Base-by-base conservation (phyloP, 1,140 invertebrate species). In the Aethina tumida region DNA sequence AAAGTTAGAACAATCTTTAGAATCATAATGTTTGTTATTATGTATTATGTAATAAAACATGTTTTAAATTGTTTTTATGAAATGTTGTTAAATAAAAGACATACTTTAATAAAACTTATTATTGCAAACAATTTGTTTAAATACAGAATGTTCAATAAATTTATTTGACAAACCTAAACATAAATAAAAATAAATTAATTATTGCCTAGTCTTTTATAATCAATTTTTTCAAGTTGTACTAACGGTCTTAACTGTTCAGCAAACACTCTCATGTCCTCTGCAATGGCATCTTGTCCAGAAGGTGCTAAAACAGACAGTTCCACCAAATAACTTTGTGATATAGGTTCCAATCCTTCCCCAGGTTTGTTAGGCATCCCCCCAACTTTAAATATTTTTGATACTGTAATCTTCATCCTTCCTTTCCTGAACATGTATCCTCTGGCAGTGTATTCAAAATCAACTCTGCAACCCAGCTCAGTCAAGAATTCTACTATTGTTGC, bases 371-470 rank as follows among this genome's bases (percentile, higher is more conserved):
- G 77, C 62, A 71, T 70, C 22, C 63, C 63, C 25, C 65, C 67
- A 68, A 88, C 82, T 74, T 90, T 91, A 49, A 87, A 93, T 7
- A 98, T 81, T 65, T 97, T 97, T 1, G 88, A 89, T 0, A 97
- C 90, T 2, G 89, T 94, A 2, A 96, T 84, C 63, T 97, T 97
- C 87, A 97, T 94, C 55, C 92, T 70, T 1, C 93, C 93, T 69
- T 97, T 97, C 31, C 90, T 74, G 53, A 97, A 97, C 78, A 97
- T 91, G 51, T 86, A 94, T 9, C 93, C 94, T 66, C 90, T 81
- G 0, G 86, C 77, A 49, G 90, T 85, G 59, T 89, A 97, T 66
- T 97, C 93, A 70, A 91, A 95, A 56, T 97, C 93, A 30, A 88
- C 63, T 43, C 84, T 68, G 53, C 84, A 90, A 5, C 93, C 93